Conservation (phyloP, 2,888 invertebrate species). For the Molorchus minor region DNA sequence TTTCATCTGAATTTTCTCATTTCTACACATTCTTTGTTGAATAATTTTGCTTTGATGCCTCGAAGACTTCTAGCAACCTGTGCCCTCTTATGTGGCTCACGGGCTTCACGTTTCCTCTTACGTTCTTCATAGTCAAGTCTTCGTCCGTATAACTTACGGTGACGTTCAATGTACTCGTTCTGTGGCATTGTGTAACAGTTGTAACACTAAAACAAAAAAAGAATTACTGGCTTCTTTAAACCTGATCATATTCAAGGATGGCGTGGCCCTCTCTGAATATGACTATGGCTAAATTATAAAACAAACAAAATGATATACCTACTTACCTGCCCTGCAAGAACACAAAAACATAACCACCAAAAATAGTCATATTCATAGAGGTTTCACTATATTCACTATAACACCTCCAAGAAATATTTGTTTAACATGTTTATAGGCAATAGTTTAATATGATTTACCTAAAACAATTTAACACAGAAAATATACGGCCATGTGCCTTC, state of each 20-base stretch:
- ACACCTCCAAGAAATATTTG: too few relatives aligned
- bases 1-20: conserved; percentile 99
- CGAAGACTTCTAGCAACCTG: conserved; percentile 91
- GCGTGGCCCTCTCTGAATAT: conserved; percentile 57
- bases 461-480: background rate
- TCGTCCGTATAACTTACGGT: conserved; percentile 94
- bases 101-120: conserved; percentile 94
- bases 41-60: conserved; percentile 97
- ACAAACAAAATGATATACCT: conserved; percentile 38
- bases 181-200: conserved; percentile 82
- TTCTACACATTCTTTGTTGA: conserved; percentile 94
- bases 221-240: too few relatives aligned
- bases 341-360: conserved; percentile 31
- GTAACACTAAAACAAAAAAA: conserved; percentile 44
- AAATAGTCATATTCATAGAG: conserved; percentile 61
- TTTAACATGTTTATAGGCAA: too few relatives aligned
- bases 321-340: conserved; percentile 53
- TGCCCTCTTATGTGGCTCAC: conserved; percentile 90
- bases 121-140: conserved; percentile 98
- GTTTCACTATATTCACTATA: conserved; percentile 36
- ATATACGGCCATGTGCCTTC: background rate
- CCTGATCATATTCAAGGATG: conserved; percentile 57
- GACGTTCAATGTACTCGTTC: conserved; percentile 99
- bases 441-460: too few relatives aligned
- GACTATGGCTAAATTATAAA: too few relatives aligned